Evolutionary conservation across 23 tunicate genomes (phyloP).

Genomic region (Diplosoma virens): DNA sequence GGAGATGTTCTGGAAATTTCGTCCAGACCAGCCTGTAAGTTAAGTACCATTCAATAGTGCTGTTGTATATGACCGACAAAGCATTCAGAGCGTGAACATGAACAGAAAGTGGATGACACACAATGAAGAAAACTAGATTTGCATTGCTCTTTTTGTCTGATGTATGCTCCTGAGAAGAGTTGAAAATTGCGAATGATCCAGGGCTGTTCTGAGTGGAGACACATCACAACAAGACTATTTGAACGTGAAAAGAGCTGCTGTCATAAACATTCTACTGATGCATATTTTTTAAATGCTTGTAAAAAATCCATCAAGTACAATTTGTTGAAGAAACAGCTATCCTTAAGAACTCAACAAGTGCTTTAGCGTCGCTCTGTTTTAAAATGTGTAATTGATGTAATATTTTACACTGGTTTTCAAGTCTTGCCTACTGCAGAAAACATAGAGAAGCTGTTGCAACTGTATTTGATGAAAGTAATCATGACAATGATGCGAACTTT

Average conservation of each 20-base stretch:
- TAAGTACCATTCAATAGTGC: not conserved
- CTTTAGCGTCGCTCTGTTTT: not conserved
- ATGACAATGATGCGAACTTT: not conserved
- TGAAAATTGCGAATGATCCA: not conserved
- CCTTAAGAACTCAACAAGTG: not conserved
- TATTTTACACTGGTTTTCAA: not conserved
- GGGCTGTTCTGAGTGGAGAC: not conserved
- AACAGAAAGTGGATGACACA: too few species aligned
- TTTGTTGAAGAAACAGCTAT: not conserved
- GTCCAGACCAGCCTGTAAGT: too few species aligned
- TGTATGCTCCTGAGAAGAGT: not conserved
- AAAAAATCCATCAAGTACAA: not conserved
- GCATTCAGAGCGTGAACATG: too few species aligned
- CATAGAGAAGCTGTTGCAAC: not conserved
- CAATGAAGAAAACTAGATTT: not conserved
- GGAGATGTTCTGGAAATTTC: too few species aligned
- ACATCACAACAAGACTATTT: too few species aligned
- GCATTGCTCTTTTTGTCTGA: too few species aligned
- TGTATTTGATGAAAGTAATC: not conserved
- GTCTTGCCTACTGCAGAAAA: not conserved
- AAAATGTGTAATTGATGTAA: not conserved
- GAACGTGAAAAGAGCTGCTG: too few species aligned
- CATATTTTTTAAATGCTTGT: too few species aligned
- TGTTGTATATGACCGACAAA: not conserved
- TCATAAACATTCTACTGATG: too few species aligned